Conservation (phyloP, 2,797 vertebrate genomes). For the Squalus acanthias region DNA sequence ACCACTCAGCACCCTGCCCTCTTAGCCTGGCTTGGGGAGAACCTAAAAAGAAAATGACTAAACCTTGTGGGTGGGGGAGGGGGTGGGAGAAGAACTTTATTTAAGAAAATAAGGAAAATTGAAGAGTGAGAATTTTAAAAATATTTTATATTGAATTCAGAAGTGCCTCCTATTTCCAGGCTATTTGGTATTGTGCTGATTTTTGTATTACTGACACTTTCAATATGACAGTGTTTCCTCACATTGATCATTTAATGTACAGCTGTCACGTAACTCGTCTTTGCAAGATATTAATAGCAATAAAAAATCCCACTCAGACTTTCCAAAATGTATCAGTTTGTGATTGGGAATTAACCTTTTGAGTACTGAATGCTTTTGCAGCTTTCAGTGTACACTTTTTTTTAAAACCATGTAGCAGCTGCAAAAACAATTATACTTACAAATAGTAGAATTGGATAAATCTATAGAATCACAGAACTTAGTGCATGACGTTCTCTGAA, state of each 20-base stretch:
- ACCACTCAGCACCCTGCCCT: background rate
- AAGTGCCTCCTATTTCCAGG: slow-evolving; percentile 10
- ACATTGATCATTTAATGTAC: slow-evolving; percentile 24
- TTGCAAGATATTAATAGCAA: slow-evolving; percentile 28
- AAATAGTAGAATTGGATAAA: background rate
- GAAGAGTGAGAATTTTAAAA: background rate
- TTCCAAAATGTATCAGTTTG: slow-evolving; percentile 37
- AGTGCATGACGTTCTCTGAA: background rate
- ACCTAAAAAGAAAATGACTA: background rate
- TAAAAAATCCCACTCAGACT: slow-evolving; percentile 31
- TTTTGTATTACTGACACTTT: slow-evolving; percentile 34
- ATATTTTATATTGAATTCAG: background rate
- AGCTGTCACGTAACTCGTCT: slow-evolving; percentile 27
- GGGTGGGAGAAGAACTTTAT: background rate
- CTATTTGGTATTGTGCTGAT: background rate
- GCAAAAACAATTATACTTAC: background rate
- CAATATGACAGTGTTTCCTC: slow-evolving; percentile 32
- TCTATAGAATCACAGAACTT: background rate
- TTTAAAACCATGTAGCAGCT: background rate
- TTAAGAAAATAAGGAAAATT: background rate
- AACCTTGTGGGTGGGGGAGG: background rate
- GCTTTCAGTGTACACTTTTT: background rate
- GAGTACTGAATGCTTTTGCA: background rate
- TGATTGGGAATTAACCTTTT: slow-evolving; percentile 37
- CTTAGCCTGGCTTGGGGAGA: background rate